Conservation (phyloP, 2,797 vertebrate genomes). For the Halcyon leucocephala region DNA sequence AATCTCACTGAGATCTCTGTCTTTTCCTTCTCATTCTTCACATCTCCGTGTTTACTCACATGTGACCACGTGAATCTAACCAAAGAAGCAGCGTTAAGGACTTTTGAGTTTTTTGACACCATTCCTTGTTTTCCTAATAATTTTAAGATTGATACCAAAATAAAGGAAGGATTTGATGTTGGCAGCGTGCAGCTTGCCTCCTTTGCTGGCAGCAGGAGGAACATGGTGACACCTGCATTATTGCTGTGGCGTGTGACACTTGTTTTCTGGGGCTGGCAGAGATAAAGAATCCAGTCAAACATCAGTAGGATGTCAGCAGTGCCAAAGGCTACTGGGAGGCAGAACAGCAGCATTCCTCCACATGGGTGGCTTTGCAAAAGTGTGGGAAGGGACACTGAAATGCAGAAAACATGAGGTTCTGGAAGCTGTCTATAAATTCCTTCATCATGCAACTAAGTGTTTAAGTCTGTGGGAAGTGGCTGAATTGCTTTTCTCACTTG, state of each 20-base stretch:
- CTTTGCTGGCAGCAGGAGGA: background rate
- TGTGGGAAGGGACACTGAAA: constrained; percentile 4
- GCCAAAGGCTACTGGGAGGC: background rate
- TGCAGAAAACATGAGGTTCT: constrained; percentile 1
- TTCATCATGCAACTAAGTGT: constrained; percentile 1
- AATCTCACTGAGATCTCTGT: background rate
- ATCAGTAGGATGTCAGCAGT: background rate
- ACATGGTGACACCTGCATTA: background rate
- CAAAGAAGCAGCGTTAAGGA: background rate
- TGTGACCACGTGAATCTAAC: background rate
- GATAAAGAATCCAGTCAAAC: background rate
- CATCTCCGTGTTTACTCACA: background rate
- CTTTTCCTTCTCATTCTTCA: background rate
- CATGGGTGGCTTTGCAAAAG: background rate
- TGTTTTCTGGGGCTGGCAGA: background rate
- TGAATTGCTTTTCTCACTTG: constrained; percentile 8
- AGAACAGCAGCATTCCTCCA: background rate
- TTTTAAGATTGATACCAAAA: background rate
- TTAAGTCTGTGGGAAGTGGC: constrained; percentile 40
- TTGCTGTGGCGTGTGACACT: background rate
- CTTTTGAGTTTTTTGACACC: background rate
- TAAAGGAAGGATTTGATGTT: background rate
- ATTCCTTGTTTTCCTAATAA: background rate
- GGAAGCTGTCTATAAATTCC: constrained; percentile 29
- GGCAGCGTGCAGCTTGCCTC: background rate